phyloP scores from a whole-genome alignment of 2,888 invertebrate species.

The Exephanes ischioxanthus region DNA sequence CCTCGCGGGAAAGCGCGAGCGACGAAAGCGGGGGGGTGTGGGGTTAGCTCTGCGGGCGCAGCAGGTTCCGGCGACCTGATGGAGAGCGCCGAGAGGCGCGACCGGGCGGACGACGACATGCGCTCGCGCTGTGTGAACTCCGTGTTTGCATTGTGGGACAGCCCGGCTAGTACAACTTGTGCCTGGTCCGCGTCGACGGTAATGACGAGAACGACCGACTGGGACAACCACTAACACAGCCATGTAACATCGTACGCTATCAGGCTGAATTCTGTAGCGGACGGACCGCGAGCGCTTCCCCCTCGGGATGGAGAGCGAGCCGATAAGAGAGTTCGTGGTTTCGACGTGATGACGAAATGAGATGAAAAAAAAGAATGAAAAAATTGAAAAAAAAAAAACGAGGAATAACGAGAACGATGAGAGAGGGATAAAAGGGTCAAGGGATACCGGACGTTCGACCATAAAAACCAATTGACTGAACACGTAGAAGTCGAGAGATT shows the following conservation, averaged over 20 bases:
- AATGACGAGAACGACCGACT: conserved; percentile 49
- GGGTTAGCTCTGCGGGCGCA: conserved; percentile 31
- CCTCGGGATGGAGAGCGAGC: not conserved
- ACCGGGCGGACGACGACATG: conserved; percentile 4
- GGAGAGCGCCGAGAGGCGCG: conserved; percentile 14
- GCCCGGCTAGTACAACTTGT: conserved; percentile 14
- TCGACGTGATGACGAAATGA: conserved; percentile 32
- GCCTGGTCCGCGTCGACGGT: conserved; percentile 47
- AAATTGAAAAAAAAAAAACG: not conserved
- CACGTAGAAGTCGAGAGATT: conserved; percentile 29
- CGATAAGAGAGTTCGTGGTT: conserved; percentile 53
- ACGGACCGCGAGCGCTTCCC: conserved; percentile 9
- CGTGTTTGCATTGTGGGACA: conserved; percentile 65
- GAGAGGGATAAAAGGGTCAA: conserved; percentile 41
- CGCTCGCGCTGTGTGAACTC: conserved; percentile 7
- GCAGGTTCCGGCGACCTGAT: conserved; percentile 17
- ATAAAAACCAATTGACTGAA: conserved; percentile 60
- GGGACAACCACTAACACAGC: conserved; percentile 3
- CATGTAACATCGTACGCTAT: conserved; percentile 22
- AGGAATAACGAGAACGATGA: conserved; percentile 6
- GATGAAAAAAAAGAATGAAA: not conserved
- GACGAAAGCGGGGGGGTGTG: conserved; percentile 25
- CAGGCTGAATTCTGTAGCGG: conserved; percentile 30
- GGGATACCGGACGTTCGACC: conserved; percentile 42
- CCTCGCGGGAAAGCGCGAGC: conserved; percentile 26